These are phyloP conservation scores for Varanus salvator DNA, from an alignment of 2,113 vertebrate genomes.

Conservation along the genomic window DNA sequence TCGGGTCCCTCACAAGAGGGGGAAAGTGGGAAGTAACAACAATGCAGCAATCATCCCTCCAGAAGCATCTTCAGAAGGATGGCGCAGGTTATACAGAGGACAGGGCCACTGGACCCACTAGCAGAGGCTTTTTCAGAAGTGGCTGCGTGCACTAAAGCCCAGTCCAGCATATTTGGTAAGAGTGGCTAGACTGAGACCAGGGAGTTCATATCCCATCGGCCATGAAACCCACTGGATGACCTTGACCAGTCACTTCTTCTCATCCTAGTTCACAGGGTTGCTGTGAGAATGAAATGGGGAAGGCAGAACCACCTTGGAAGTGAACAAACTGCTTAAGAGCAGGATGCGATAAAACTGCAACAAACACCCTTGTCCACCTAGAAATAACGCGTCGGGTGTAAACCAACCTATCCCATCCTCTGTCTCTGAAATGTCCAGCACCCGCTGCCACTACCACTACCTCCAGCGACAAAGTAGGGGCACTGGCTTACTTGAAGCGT, in stretches of 20 bases:
- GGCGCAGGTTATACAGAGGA: no score
- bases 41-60: background rate
- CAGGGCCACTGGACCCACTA: background rate
- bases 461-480: background rate
- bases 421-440: background rate
- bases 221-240: background rate
- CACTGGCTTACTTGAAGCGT: conserved; percentile 87
- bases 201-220: background rate
- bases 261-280: background rate
- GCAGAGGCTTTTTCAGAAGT: background rate
- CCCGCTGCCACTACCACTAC: background rate
- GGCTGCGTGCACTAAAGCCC: background rate
- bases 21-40: no score
- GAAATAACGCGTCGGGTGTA: background rate
- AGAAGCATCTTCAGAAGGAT: background rate
- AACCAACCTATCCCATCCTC: background rate
- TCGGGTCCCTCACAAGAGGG: no score
- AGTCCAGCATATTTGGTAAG: background rate
- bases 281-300: background rate
- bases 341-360: background rate
- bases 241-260: no score
- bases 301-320: background rate
- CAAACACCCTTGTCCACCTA: background rate
- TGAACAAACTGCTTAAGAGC: background rate
- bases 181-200: background rate